phyloP scores from a whole-genome alignment of 2,113 vertebrate genomes.

The Lamprologus speciosus region DNA sequence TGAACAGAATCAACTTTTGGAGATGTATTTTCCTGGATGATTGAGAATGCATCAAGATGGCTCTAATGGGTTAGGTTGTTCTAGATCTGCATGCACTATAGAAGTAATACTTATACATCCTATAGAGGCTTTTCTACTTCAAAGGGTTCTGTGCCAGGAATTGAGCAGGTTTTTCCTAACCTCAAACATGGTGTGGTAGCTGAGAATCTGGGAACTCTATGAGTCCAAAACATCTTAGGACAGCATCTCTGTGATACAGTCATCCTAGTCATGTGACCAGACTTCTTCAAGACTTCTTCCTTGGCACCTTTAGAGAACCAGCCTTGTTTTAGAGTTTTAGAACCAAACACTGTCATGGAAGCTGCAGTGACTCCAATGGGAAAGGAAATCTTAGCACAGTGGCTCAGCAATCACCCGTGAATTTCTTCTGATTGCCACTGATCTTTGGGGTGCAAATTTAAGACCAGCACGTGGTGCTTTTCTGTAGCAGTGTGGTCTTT shows the following conservation, averaged over 20 bases:
- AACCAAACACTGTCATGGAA: background rate
- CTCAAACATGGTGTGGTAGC: background rate
- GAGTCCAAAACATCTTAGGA: background rate
- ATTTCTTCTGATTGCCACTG: background rate
- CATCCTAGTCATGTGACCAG: background rate
- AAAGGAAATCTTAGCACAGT: background rate
- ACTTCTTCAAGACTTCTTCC: background rate
- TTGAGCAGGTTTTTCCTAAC: background rate
- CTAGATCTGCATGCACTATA: too few relatives aligned
- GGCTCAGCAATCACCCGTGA: background rate
- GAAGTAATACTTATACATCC: too few relatives aligned
- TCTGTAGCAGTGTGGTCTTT: background rate
- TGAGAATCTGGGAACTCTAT: background rate
- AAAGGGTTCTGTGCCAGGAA: background rate
- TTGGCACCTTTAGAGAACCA: rapidly evolving
- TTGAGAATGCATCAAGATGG: too few relatives aligned
- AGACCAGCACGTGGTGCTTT: background rate
- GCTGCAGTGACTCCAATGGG: background rate
- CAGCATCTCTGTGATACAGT: background rate
- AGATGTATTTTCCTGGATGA: too few relatives aligned
- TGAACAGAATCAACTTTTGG: too few relatives aligned
- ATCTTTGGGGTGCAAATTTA: background rate
- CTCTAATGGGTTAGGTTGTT: too few relatives aligned
- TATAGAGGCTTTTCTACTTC: background rate
- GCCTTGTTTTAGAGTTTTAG: background rate